A percentile compares a stretch with the other conserved stretches of the same genome.
Conservation (phyloP, 2,113 vertebrate genomes). For the Danionella cerebrum region DNA sequence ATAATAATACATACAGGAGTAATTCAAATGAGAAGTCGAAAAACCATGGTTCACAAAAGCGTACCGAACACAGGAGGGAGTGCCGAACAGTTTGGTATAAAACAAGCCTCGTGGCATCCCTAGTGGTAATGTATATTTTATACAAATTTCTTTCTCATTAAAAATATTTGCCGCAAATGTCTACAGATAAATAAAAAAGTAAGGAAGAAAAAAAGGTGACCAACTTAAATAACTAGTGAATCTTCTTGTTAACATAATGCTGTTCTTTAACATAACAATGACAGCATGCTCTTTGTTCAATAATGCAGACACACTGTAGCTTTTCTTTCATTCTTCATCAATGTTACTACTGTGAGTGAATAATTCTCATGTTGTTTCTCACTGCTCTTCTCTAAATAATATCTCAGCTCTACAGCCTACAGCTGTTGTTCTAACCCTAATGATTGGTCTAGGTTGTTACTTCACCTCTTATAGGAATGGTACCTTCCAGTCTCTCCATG, state of each 20-base stretch:
- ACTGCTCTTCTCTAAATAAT: slow-evolving; percentile 52
- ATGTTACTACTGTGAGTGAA: background rate
- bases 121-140: background rate
- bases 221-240: too few relatives aligned
- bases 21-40: too few relatives aligned
- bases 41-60: too few relatives aligned
- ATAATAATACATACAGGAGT: too few relatives aligned
- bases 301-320: background rate
- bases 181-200: too few relatives aligned
- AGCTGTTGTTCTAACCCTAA: slow-evolving; percentile 93
- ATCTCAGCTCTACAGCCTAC: slow-evolving; percentile 63
- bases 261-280: slow-evolving; percentile 3
- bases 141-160: background rate
- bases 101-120: too few relatives aligned
- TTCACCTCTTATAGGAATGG: slow-evolving; percentile 99
- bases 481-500: slow-evolving; percentile 99
- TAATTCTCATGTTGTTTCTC: slow-evolving; percentile 2
- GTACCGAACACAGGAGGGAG: too few relatives aligned
- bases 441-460: slow-evolving; percentile 99
- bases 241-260: background rate
- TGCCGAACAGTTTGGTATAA: too few relatives aligned
- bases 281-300: slow-evolving; percentile 15
- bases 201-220: too few relatives aligned
- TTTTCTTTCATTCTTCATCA: background rate
- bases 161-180: too few relatives aligned